phyloP scores from a whole-genome alignment of 2,888 invertebrate genomes.

The Craniophora ligustri region DNA sequence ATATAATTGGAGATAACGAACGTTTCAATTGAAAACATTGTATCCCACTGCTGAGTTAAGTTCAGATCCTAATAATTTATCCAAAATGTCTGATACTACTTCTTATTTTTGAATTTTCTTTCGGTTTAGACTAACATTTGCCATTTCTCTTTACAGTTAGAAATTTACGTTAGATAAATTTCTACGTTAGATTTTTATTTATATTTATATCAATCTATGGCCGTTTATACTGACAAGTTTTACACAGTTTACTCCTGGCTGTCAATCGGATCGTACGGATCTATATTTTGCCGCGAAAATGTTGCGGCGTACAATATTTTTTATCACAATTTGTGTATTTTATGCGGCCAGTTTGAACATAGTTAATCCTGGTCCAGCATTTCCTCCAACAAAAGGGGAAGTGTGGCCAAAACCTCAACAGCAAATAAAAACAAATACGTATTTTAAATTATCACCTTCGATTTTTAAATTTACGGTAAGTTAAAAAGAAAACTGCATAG shows the following conservation, averaged over 20 bases:
- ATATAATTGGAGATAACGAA: no score
- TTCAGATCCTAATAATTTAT: no score
- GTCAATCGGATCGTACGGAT: conserved; percentile 26
- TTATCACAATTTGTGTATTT: conserved; percentile 29
- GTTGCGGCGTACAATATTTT: conserved; percentile 48
- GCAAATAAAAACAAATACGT: conserved; percentile 77
- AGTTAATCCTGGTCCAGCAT: conserved; percentile 56
- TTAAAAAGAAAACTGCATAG: background rate
- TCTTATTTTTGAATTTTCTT: no score
- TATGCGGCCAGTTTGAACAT: conserved; percentile 39
- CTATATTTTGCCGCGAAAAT: conserved; percentile 47
- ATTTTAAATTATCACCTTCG: conserved; percentile 81
- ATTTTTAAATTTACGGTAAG: conserved; percentile 86
- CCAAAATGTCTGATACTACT: no score
- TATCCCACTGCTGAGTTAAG: no score
- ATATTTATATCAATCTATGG: conserved; percentile 25
- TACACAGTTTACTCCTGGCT: conserved; percentile 37
- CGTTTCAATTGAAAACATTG: no score
- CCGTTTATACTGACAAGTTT: conserved; percentile 10
- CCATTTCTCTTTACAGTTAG: background rate
- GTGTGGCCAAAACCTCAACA: conserved; percentile 91
- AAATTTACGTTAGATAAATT: background rate
- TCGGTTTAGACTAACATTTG: conserved; percentile 5
- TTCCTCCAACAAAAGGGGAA: conserved; percentile 82
- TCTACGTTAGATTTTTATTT: background rate